Evolutionary conservation across 1,140 invertebrate species (phyloP).

Genomic region (Ruditapes philippinarum): DNA sequence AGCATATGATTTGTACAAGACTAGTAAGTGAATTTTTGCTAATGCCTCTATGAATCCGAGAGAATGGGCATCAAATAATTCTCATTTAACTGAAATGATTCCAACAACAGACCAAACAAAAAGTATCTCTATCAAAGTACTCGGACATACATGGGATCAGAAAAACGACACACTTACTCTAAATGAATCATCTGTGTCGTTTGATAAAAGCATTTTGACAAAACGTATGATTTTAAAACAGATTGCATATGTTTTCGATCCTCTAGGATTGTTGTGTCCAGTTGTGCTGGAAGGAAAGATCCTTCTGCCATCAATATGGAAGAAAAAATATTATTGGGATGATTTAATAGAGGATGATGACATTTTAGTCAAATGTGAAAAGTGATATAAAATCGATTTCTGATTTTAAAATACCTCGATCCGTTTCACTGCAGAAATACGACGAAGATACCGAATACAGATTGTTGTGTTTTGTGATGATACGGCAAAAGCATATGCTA

Average conservation of each 20-base stretch:
- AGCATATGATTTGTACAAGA: not conserved
- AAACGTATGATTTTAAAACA: not conserved
- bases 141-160: not conserved
- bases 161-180: not conserved
- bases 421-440: too few relatives aligned
- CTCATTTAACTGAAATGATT: not conserved
- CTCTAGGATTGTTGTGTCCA: not conserved
- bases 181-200: not conserved
- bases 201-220: not conserved
- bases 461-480: too few relatives aligned
- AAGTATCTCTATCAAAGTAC: not conserved
- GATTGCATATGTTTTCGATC: slow-evolving; percentile 8
- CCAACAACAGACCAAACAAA: not conserved
- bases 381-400: too few relatives aligned
- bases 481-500: too few relatives aligned
- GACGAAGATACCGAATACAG: too few relatives aligned
- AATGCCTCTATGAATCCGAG: not conserved
- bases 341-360: not conserved
- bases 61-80: not conserved
- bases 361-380: too few relatives aligned
- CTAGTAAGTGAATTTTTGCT: not conserved
- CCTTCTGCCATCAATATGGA: not conserved
- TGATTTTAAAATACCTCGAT: too few relatives aligned
- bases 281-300: not conserved
- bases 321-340: slow-evolving; percentile 3